Evolutionary conservation across 2,888 invertebrate species (phyloP), one percentile per base, ranked within the genome.

Genomic region (Matsumyia berberina): DNA sequence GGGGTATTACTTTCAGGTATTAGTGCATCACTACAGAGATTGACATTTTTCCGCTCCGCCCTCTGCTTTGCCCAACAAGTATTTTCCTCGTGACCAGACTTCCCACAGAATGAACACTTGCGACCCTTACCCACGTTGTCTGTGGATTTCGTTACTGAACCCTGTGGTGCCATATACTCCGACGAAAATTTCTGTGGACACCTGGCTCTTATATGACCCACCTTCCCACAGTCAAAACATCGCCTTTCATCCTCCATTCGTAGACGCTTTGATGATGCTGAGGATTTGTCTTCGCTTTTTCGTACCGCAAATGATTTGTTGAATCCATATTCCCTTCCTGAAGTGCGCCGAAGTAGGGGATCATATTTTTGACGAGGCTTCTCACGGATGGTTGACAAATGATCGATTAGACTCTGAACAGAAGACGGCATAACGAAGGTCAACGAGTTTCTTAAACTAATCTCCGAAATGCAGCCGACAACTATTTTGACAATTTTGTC

Each of bases 191-290:
- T 24, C n/a, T 17, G 62, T 31, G 62, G 46, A 33, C 62, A 46
- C 11, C 35, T 62, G 6, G 35, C 55, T 17, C 11, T 33, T 11
- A 46, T 11, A 19, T 44, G 44, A 17, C 62, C 46, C 11, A 31
- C 19, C 12, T 74, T 76, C 35, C 74, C 44, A n/a, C 66, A 76
- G 7, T 19, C 24, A 37, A 51, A 66, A 24, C 69, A 82, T 6
- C 60, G 53, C 53, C 53, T 66, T 58, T 78, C 67, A 42, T 77
- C 72, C 8, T 77, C 77, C 15, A 66, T 19, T 53, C 82, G 72
- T 9, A 33, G n/a, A 33, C 53, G 67, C n/a, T 64, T 53, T 5
- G 39, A 8, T 15, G 6, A n/a, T 3, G 4, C 4, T 24, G 24
- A 24, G 4, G 24, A 4, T n/a, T n/a, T 12, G 39, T 6, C 29